Base-by-base conservation (phyloP, 2,113 vertebrate genomes). In the Gasterosteus nipponicus region DNA sequence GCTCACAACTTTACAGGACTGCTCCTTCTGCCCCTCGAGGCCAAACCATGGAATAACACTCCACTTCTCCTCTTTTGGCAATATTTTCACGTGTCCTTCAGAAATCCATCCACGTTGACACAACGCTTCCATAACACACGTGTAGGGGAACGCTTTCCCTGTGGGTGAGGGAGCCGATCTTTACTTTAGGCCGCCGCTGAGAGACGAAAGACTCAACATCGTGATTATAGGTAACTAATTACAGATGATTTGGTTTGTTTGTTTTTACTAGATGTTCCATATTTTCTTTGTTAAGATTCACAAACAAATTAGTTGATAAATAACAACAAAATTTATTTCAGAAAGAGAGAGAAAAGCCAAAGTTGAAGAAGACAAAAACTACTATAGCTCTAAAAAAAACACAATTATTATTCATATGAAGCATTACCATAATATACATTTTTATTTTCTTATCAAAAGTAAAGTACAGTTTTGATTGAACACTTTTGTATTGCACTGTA, bases 401-500 rank as follows among this genome's bases (percentile, higher is more conserved):
- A 93, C 93, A 80, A 82, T 80, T 85, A 87, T 91, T 91, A 93
- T 94, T 92, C 93, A 93, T 91, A 87, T 89, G 90, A 95, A 92
- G 90, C 93, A 93, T 95, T 94, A 93, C 93, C 94, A 93, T 96
- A 93, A 89, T 91, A 94, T 93, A 94, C 90, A 89, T 93, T 93
- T 91, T 95, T 95, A 94, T 95, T 96, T 96, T 95, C 94, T 93
- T 95, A 94, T 94, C 91, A 93, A 93, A 94, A 95, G 93, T 95
- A 94, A 86, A 96, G 95, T 93, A 89, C 91, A 93, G 92, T 94
- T 94, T 94, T 93, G 94, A 94, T 94, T 94, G 92, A 94, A 89
- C 89, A 95, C 93, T 86, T 94, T 96, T 96, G 94, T 96, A 96
- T 95, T 96, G 95, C 94, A 95, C 95, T 96, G 93, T 95, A 95